phyloP scores from a whole-genome alignment of 2,113 vertebrate genomes.

The Entelurus aequoreus region DNA sequence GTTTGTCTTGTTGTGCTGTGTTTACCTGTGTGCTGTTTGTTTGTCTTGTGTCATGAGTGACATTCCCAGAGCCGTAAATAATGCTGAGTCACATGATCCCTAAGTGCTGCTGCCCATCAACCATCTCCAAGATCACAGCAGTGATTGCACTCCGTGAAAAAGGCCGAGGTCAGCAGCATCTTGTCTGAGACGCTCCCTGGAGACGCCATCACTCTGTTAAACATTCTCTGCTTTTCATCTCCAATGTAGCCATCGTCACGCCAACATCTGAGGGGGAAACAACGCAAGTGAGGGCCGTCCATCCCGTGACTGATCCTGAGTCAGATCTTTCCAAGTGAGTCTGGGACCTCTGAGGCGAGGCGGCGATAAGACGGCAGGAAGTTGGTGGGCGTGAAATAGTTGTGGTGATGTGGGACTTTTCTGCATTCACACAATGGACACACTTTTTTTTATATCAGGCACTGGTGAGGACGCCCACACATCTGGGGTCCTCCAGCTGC shows the following conservation, averaged over 20 bases:
- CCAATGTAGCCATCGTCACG: conserved; percentile 39
- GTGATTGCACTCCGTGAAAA: conserved; percentile 37
- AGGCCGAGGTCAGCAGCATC: conserved; percentile 50
- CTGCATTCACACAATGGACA: conserved; percentile 56
- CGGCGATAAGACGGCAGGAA: conserved; percentile 66
- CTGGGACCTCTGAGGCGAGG: conserved; percentile 42
- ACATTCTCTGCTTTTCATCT: conserved; percentile 38
- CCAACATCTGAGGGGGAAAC: conserved; percentile 37
- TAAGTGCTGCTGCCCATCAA: conserved; percentile 43
- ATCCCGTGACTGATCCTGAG: conserved; percentile 17
- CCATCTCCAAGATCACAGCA: conserved; percentile 21
- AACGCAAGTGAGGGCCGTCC: conserved; percentile 15
- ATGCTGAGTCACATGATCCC: conserved; percentile 62
- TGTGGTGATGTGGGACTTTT: conserved; percentile 55
- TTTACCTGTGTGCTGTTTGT: too few relatives aligned
- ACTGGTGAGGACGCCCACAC: conserved; percentile 51
- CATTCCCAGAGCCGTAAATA: conserved; percentile 30
- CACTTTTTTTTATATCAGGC: conserved; percentile 62
- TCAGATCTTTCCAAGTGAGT: neutral
- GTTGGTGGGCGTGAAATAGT: conserved; percentile 71
- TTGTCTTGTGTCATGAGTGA: too few relatives aligned
- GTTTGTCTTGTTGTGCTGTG: too few relatives aligned
- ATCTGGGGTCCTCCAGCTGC: conserved; percentile 15
- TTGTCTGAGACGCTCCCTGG: conserved; percentile 28
- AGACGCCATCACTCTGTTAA: conserved; percentile 32